A percentile compares a stretch with the other conserved stretches of the same genome.
phyloP scores from a whole-genome alignment of 2,888 invertebrate genomes.

The Thelaira solivaga region DNA sequence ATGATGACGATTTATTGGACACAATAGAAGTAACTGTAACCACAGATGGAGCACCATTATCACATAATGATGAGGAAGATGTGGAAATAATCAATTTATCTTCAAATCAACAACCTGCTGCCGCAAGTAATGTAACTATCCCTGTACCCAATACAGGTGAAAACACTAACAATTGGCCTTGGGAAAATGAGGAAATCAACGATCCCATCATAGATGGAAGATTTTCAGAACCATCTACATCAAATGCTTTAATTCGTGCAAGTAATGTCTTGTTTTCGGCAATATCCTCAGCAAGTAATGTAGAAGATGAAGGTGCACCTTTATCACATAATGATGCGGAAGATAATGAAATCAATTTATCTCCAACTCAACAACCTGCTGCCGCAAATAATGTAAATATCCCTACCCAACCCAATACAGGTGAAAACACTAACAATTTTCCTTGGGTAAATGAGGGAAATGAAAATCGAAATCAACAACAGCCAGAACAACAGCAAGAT shows the following conservation, averaged over 20 bases:
- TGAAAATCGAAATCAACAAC: neutral
- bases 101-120: neutral
- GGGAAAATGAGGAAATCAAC: slow-evolving; percentile 53
- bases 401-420: slow-evolving; percentile 12
- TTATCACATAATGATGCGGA: slow-evolving; percentile 37
- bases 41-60: slow-evolving; percentile 44
- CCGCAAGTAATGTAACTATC: neutral
- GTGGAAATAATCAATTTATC: slow-evolving; percentile 42
- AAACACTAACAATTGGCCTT: slow-evolving; percentile 45
- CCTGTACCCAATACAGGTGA: slow-evolving; percentile 19
- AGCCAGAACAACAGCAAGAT: neutral
- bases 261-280: too few species aligned
- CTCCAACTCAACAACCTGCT: neutral
- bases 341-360: slow-evolving; percentile 42
- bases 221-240: neutral
- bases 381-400: neutral
- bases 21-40: slow-evolving; percentile 57
- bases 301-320: slow-evolving; percentile 49
- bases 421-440: slow-evolving; percentile 36
- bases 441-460: slow-evolving; percentile 56
- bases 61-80: slow-evolving; percentile 40
- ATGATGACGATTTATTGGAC: slow-evolving; percentile 48
- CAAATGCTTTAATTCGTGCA: neutral
- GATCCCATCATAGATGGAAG: slow-evolving; percentile 29
- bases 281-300: too few species aligned